Evolutionary conservation across 1,140 invertebrate genomes (phyloP), one percentile per base, ranked within the genome.

Genomic region (Antheraea mylitta): DNA sequence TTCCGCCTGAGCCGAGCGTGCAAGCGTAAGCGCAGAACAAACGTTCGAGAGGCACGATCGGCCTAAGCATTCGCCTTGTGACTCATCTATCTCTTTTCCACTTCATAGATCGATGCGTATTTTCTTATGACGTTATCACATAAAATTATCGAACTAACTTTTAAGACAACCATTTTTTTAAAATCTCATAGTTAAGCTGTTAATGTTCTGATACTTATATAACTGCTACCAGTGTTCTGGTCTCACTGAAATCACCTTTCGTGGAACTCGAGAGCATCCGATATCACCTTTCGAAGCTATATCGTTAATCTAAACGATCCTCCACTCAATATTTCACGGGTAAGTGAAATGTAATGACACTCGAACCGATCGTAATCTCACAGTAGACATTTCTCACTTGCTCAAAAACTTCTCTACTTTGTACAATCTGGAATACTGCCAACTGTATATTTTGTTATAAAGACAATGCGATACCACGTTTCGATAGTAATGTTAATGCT

Each of bases 291-390:
- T 62, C 11, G 11, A 53, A 53, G 45, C 16, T 61, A 68, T 48
- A 63, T 58, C 11, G 37, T 45, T 68, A 30, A 68, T 48, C 53
- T 53, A 13, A 53, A 53, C 45, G 45, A 53, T 53, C 45, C 18
- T 58, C 22, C 30, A 42, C 38, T 22, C 59, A 61, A 65, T 65
- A 45, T 65, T 65, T 48, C 18, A 18, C 42, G n/a, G 13, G 18
- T 65, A 22, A 65, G 64, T 65, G 64, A 65, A 65, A 48, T 19
- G 18, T 18, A 22, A 65, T 65, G 64, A 48, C 18, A 65, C 64
- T 65, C 10, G 59, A 60, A 60, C 64, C n/a, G 45, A 53, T 53
- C 45, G 45, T 16, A 65, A 18, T 65, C 64, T 65, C 42, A 36
- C 37, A 6, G 18, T 48, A 42, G 19, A 48, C 18, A 48, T 65